A percentile compares a stretch with the other conserved stretches of the same genome.
Evolutionary conservation across 2,797 vertebrate genomes (phyloP).

Genomic region (Eulemur coronatus): DNA sequence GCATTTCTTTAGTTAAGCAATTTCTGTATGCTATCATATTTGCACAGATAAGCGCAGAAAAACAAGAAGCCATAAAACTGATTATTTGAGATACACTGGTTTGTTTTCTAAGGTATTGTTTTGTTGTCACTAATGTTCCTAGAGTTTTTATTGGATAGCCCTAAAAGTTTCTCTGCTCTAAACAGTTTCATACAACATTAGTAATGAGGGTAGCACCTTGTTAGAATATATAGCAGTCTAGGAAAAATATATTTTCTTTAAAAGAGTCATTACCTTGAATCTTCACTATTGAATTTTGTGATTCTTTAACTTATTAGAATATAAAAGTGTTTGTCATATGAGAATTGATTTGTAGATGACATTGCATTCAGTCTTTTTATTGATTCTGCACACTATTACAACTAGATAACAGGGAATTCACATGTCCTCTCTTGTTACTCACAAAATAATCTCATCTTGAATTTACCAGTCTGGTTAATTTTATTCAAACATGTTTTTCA

Average conservation of each 20-base stretch:
- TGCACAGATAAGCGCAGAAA: slow-evolving; percentile 52
- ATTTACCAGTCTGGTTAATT: background rate
- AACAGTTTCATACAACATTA: background rate
- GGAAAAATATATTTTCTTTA: background rate
- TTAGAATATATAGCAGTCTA: background rate
- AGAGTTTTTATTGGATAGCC: background rate
- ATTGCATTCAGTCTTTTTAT: background rate
- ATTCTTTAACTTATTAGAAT: background rate
- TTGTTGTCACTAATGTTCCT: slow-evolving; percentile 65
- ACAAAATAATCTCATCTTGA: background rate
- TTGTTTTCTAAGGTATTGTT: slow-evolving; percentile 51
- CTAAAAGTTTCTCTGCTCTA: slow-evolving; percentile 41
- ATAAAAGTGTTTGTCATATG: background rate
- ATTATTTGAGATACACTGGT: slow-evolving; percentile 64
- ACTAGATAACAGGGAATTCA: background rate
- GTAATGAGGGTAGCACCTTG: background rate
- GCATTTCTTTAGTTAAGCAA: slow-evolving; percentile 72
- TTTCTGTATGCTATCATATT: slow-evolving; percentile 71
- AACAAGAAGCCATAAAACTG: slow-evolving; percentile 22
- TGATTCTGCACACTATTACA: background rate
- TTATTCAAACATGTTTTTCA: background rate
- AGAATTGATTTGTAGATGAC: background rate
- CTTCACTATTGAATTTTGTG: background rate
- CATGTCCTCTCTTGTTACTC: background rate
- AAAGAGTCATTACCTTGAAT: background rate